Evolutionary conservation across 2,888 invertebrate genomes (phyloP), one percentile per base, ranked within the genome.

Genomic region (Julus scanicus): DNA sequence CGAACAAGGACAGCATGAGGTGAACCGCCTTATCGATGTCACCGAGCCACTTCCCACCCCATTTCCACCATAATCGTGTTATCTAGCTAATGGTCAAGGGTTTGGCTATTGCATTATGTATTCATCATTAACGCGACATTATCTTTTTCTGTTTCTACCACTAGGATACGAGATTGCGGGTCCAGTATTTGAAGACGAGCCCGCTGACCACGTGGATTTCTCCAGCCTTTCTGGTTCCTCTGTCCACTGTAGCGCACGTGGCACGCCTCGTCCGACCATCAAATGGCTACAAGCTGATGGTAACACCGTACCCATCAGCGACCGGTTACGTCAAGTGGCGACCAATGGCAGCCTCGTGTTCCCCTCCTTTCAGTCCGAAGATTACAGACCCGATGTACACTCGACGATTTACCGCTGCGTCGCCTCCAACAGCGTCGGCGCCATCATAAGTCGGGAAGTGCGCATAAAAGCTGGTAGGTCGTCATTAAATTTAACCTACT

Each of bases 201-300:
- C 92, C 9, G 91, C 92, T 6, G 90, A 90, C 57, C 89, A 90
- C 0, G 90, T 92, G 6, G 91, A 91, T 20, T 91, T 92, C 89
- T 91, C 91, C 88, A 92, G 92, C 90, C 91, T 91, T 39, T 90
- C 91, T 40, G 92, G 92, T 29, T 90, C 91, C 48, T 88, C 90
- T 20, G 90, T 92, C 13, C 91, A 91, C 9, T 92, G 92, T 89
- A 91, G 92, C n/a, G 92, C 92, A 13, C 91, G 90, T 89, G 92
- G 92, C 13, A 90, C 90, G 17, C 92, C 92, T 0, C 91, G 92
- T 0, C 92, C 92, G 48, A 57, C 87, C 88, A 88, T 88, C 88
- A 88, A 86, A 80, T 88, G 88, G 88, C 48, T 88, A 0, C 88
- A 88, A 39, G 86, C 88, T 13, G 88, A 88, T 48, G 87, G 86